Evolutionary conservation across 1,140 invertebrate genomes (phyloP).

Genomic region (Macrocentrus cingulum): DNA sequence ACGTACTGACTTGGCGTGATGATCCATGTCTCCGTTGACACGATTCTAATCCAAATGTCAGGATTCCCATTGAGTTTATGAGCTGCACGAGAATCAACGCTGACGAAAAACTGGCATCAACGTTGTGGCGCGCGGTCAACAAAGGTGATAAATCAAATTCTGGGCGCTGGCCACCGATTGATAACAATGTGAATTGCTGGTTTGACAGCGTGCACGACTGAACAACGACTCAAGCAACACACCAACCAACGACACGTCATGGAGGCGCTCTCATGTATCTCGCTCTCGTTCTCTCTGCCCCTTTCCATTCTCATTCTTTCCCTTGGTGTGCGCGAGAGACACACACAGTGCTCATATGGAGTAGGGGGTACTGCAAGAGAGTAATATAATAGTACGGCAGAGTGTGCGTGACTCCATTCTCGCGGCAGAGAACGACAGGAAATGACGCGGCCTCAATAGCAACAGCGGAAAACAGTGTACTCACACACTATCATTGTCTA

Average conservation of each 20-base stretch:
- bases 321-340: conserved; percentile 5
- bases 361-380: background rate
- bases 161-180: background rate
- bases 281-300: conserved; percentile 1
- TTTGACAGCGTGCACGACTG: conserved; percentile 28
- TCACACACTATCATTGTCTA: conserved; percentile 1
- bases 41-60: conserved; percentile 18
- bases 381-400: background rate
- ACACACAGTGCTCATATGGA: background rate
- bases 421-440: conserved; percentile 32
- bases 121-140: too few species aligned
- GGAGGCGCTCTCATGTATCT: conserved; percentile 7
- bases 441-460: conserved; percentile 36
- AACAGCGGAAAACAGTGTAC: conserved; percentile 1
- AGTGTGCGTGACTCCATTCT: conserved; percentile 14
- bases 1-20: conserved; percentile 41
- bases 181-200: background rate
- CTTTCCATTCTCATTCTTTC: conserved; percentile 7
- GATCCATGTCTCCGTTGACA: conserved; percentile 37
- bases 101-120: background rate
- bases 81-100: background rate
- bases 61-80: conserved; percentile 34
- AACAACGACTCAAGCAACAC: conserved; percentile 10
- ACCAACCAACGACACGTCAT: conserved; percentile 27
- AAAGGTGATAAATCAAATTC: background rate